These are phyloP conservation scores for Fistularia commersonii DNA, from an alignment of 2,797 vertebrate genomes.

Conservation along the genomic window DNA sequence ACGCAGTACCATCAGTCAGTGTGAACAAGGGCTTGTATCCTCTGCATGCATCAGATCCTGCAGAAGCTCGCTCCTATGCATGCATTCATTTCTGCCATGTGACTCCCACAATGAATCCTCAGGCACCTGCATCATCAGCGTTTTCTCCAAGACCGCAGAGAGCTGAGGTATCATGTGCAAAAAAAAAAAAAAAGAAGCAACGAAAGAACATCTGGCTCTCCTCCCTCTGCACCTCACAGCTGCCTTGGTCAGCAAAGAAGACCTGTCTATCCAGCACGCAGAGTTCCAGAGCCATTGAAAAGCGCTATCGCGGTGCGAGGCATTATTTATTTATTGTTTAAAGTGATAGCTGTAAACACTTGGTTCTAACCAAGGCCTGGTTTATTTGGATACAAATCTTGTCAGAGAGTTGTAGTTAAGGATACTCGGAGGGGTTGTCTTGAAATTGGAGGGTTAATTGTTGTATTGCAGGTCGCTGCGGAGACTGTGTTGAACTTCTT, in stretches of 20 bases:
- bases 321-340: too few relatives aligned
- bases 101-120: constrained; percentile 8
- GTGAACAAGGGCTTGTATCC: neutral
- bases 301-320: too few relatives aligned
- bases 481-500: too few relatives aligned
- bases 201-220: constrained; percentile 16
- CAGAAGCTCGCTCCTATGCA: constrained; percentile 3
- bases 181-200: constrained; percentile 8
- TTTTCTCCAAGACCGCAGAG: constrained; percentile 6
- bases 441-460: too few relatives aligned
- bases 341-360: too few relatives aligned
- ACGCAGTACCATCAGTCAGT: neutral
- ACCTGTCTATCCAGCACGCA: neutral
- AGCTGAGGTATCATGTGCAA: constrained; percentile 19
- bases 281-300: neutral
- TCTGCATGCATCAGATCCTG: neutral
- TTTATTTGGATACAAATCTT: too few relatives aligned
- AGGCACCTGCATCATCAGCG: constrained; percentile 18
- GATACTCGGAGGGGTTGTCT: too few relatives aligned
- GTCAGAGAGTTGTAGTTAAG: too few relatives aligned
- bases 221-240: neutral
- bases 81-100: constrained; percentile 1
- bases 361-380: too few relatives aligned
- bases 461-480: too few relatives aligned
- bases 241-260: constrained; percentile 2